Evolutionary conservation across 2,797 vertebrate species (phyloP), one percentile per base, ranked within the genome.

Genomic region (Karalla daura): DNA sequence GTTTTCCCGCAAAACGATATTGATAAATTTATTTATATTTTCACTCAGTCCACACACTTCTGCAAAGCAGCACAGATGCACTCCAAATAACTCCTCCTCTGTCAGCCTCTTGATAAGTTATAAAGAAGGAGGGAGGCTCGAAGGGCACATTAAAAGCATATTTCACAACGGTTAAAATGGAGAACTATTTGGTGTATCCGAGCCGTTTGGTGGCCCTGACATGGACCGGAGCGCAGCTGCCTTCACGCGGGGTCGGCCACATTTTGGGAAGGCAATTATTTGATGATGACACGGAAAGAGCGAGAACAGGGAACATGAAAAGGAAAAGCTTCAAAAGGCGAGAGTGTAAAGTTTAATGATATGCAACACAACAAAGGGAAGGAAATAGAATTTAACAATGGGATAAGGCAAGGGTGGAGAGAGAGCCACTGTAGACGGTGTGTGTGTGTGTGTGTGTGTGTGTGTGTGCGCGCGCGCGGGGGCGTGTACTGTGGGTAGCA

Each of bases 321-420:
- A 74, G 59, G 50, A 47, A 36, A 51, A 41, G 40, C 76, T 87
- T 86, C 82, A 85, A 78, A 85, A 66, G 51, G 47, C 40, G 53
- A 56, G 60, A 66, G 62, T 49, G 55, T 35, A 76, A 66, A 62
- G 66, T 76, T 73, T 84, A 90, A 86, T 87, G 74, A 78, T 66
- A 86, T 82, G 61, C 83, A 84, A 30, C 66, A 81, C 76, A 86
- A 87, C 78, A 84, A 78, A 81, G 78, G 61, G 44, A 78, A 45
- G 44, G 60, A 74, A 80, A 77, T 17, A 51, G 2, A 80, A 75
- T 72, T 61, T 9, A 70, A 78, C 71, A 74, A 68, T 35, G 14
- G 24, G 44, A 72, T 68, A 63, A 71, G 45, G 66, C 53, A 44
- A 47, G 64, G 21, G 24, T 28, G 17, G 35, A 59, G 52, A 51